phyloP scores from a whole-genome alignment of 1,140 invertebrate species.

The Bombyx mandarina region DNA sequence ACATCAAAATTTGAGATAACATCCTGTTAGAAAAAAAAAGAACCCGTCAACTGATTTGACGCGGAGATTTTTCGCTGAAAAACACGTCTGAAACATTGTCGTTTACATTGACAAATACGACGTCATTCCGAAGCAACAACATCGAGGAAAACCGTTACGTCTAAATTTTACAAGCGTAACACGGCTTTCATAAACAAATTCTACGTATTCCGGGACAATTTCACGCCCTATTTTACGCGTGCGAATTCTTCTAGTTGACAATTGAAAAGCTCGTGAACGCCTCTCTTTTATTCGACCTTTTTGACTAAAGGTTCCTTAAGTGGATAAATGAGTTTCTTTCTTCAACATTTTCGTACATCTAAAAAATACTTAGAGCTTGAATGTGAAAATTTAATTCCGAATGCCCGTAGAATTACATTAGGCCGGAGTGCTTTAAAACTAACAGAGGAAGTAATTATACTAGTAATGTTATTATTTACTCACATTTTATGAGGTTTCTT shows the following conservation, averaged over 20 bases:
- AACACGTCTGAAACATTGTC: conserved; percentile 8
- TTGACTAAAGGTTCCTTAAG: conserved; percentile 44
- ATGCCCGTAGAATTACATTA: no score
- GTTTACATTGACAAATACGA: conserved; percentile 31
- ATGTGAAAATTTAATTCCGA: no score
- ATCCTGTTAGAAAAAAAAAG: neutral
- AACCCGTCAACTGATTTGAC: neutral
- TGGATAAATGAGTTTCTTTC: conserved; percentile 27
- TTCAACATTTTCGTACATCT: neutral
- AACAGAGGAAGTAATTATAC: neutral
- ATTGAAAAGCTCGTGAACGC: conserved; percentile 47
- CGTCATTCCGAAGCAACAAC: conserved; percentile 26
- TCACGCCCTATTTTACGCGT: conserved; percentile 59
- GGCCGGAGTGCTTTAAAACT: neutral
- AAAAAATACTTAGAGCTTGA: no score
- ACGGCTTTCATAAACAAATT: conserved; percentile 55
- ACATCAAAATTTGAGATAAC: neutral
- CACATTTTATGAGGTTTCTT: neutral
- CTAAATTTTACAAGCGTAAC: conserved; percentile 39
- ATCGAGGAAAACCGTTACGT: conserved; percentile 33
- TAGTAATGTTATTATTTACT: neutral
- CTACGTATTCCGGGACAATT: conserved; percentile 50
- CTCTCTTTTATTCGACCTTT: conserved; percentile 37
- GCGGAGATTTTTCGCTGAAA: conserved; percentile 2
- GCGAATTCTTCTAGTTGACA: conserved; percentile 43